Evolutionary conservation across 1,140 invertebrate genomes (phyloP), one percentile per base, ranked within the genome.

Genomic region (Cephus cinctus): DNA sequence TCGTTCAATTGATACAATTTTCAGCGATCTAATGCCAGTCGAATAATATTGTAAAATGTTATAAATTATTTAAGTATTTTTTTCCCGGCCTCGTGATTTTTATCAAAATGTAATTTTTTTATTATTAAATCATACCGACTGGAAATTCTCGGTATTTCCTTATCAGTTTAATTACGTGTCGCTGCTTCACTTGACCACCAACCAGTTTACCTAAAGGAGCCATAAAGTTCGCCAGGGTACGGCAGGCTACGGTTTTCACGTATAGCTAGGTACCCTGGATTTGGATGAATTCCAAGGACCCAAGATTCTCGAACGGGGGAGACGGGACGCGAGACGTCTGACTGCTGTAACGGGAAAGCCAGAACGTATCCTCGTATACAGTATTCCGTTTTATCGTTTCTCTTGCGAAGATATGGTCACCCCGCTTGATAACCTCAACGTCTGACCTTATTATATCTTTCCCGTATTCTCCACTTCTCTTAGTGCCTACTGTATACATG

Each of bases 371-470:
- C n/a, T n/a, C n/a, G 51, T 54, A 56, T 52, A 51, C 44, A 40
- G 53, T 43, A 44, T 52, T 55, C 47, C 48, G 45, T 49, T 68
- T 65, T 67, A 67, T 67, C 64, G 56, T 61, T 58, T 65, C 60
- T 38, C 54, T 63, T 44, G 48, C 38, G 43, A 39, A 67, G 61
- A 66, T 66, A 63, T 56, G 60, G 54, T 68, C 55, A 60, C 57
- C 55, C 56, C 43, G 27, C 40, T 20, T 49, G 67, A 69, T 68
- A 67, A 69, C 69, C 68, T 46, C 55, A 40, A 27, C 49, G 66
- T 69, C 67, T 66, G 63, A 71, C 65, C 66, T 67, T 67, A 68
- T 70, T 70, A 68, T 70, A 70, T 69, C 65, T 66, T 56, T 9
- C 35, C 16, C 11, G 16, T 9, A 38, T 15, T 15, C 14, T 30